phyloP scores from a whole-genome alignment of 2,113 vertebrate genomes.

The Ctenomys sociabilis region DNA sequence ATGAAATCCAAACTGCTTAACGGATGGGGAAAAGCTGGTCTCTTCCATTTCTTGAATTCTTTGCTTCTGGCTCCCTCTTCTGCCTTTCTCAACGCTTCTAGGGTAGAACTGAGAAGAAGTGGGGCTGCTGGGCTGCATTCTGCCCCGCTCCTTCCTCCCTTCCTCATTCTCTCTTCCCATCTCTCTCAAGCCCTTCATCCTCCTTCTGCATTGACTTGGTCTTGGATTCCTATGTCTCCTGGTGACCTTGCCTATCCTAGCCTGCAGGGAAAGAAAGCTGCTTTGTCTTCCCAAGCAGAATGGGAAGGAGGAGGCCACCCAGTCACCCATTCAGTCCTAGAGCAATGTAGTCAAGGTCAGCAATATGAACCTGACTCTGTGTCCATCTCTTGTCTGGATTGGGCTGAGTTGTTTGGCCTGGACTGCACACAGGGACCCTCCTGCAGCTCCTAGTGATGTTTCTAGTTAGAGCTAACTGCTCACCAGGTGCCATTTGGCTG shows the following conservation, averaged over 20 bases:
- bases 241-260: not conserved
- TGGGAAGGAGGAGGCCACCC: not conserved
- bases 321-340: not conserved
- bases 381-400: not conserved
- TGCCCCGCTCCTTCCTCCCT: too few relatives aligned
- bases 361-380: not conserved
- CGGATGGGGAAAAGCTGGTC: fast-evolving
- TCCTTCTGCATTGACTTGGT: not conserved
- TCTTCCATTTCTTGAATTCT: not conserved
- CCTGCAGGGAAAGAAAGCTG: not conserved
- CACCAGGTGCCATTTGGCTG: not conserved
- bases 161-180: not conserved
- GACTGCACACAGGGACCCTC: fast-evolving
- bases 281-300: not conserved
- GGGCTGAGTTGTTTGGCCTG: not conserved
- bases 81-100: not conserved
- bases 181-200: not conserved
- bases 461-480: not conserved
- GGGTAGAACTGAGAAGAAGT: not conserved
- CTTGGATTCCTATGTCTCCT: not conserved
- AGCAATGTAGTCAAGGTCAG: fast-evolving
- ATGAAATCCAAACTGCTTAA: not conserved
- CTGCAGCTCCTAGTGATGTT: too few relatives aligned
- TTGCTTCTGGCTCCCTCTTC: not conserved
- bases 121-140: not conserved